Evolutionary conservation across 1,140 invertebrate species (phyloP), one percentile per base, ranked within the genome.

Genomic region (Drosophila biarmipes): DNA sequence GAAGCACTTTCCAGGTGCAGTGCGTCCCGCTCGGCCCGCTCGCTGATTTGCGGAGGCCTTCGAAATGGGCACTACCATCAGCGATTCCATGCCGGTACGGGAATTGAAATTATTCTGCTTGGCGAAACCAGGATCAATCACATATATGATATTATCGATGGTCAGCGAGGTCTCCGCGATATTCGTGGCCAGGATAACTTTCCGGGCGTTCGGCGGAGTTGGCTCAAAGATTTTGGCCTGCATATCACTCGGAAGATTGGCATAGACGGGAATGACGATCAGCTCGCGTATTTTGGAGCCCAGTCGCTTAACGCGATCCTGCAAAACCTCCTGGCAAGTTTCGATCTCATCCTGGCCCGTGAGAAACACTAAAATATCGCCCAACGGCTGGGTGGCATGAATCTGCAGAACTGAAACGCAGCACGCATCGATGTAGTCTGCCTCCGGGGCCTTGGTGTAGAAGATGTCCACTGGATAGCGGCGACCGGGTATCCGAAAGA

Each of bases 81-180:
- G 93, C 84, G 98, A 99, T 91, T 99, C 99, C 97, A 99, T 99
- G 15, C 99, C 98, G 11, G 98, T 99, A 69, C 97, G 94, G 0
- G 99, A 98, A 94, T 99, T 99, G 90, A 99, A 99, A 92, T 98
- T 99, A 92, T 99, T 99, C 93, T 99, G 98, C 92, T 99, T 99
- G 43, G 98, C 98, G 93, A 99, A 99, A 2, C 99, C 99, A 15
- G 98, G 98, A 94, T 99, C 99, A 77, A 99, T 99, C 0, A 99
- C 99, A 93, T 99, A 99, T 51, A 98, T 97, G 72, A 99, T 99
- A 80, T 99, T 99, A 92, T 99, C 99, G 78, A 99, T 99, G 2
- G 99, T 99, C 10, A 99, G 93, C 5, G 98, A 99, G 17, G 99
- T 99, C 93, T 99, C 98, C 1, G 99, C 99, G 91, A 99, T 99